These are phyloP conservation scores for Lophura swinhoii DNA, from an alignment of 2,797 vertebrate species.

Conservation along the genomic window DNA sequence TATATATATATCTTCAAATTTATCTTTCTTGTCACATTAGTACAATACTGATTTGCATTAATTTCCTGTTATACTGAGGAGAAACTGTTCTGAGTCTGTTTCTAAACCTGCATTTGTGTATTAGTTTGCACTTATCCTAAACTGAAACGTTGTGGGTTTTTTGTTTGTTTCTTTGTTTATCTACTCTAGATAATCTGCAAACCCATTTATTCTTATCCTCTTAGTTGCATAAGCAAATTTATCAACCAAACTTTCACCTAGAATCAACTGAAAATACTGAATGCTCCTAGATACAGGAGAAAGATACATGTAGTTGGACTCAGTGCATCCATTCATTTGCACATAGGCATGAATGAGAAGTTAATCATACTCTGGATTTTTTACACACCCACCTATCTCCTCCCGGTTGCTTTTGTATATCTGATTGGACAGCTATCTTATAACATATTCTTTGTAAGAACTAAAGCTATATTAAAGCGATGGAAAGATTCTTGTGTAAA, in stretches of 20 bases:
- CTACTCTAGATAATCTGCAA: background rate
- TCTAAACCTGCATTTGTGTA: background rate
- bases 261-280: background rate
- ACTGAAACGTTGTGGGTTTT: background rate
- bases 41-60: background rate
- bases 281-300: background rate
- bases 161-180: too few species aligned
- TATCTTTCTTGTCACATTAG: background rate
- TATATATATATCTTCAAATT: background rate
- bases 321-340: background rate
- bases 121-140: background rate
- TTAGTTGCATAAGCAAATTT: background rate
- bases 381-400: background rate
- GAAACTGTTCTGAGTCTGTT: background rate
- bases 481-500: background rate
- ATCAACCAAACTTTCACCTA: background rate
- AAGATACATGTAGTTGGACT: background rate
- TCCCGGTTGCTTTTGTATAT: background rate
- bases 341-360: background rate
- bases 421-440: background rate
- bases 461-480: rapidly evolving
- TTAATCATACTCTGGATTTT: rapidly evolving
- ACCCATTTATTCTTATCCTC: background rate
- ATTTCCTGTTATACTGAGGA: rapidly evolving
- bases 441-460: background rate